phyloP scores from a whole-genome alignment of 1,140 invertebrate species.

The Bombus breviceps region DNA sequence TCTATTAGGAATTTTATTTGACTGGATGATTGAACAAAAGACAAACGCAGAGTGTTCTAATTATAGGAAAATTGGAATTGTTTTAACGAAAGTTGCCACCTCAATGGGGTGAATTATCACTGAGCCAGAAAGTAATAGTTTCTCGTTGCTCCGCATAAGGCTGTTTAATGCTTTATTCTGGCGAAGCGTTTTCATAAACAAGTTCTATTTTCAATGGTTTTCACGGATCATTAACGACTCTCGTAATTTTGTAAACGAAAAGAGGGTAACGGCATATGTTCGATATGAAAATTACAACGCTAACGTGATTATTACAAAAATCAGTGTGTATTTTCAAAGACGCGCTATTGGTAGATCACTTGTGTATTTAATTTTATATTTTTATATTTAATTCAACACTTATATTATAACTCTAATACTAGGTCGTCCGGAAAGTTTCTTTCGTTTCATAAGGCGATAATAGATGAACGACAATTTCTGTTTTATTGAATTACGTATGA shows the following conservation, averaged over 20 bases:
- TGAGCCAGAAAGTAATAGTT: background rate
- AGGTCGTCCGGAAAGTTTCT: no score
- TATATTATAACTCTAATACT: no score
- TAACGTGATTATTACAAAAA: background rate
- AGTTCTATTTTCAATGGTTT: background rate
- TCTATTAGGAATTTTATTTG: background rate
- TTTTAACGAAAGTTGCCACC: background rate
- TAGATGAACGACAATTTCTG: no score
- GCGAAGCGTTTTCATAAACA: background rate
- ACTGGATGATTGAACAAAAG: background rate
- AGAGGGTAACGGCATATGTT: background rate
- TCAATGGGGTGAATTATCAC: background rate
- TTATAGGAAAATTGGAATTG: background rate
- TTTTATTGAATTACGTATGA: no score
- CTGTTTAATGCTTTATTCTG: no score
- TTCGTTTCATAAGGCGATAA: no score
- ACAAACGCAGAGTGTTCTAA: background rate
- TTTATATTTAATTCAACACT: no score
- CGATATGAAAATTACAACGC: background rate
- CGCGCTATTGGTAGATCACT: no score
- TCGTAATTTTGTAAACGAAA: background rate
- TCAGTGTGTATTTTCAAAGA: background rate
- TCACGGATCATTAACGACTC: background rate
- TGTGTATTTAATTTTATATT: no score
- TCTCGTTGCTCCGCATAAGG: background rate